These are phyloP conservation scores for Spinus pinus DNA, from an alignment of 2,797 vertebrate species.

Conservation along the genomic window DNA sequence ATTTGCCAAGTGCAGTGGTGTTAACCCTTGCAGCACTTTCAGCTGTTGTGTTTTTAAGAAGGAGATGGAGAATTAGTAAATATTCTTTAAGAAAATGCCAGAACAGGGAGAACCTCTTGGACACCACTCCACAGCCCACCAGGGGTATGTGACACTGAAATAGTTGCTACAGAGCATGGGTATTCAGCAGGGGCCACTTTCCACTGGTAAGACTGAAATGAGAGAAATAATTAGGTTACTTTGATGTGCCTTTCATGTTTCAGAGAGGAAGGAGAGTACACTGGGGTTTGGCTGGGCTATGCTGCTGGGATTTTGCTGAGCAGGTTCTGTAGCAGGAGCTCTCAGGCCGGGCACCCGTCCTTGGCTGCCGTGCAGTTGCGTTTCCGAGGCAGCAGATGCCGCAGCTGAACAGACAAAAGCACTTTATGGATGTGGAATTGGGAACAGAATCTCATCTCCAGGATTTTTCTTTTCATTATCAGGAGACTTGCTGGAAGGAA, in stretches of 20 bases:
- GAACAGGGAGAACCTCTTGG: neutral
- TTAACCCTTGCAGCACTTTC: neutral
- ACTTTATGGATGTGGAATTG: neutral
- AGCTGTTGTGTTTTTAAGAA: neutral
- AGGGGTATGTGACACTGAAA: neutral
- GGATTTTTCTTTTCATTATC: neutral
- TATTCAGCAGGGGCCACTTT: neutral
- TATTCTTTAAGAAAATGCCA: neutral
- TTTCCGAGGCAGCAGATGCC: slow-evolving; percentile 46
- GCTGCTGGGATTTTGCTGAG: neutral
- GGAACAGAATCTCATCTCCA: neutral
- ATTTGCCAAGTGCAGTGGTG: neutral
- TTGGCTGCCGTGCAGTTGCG: slow-evolving; percentile 11
- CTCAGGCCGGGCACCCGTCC: rapidly evolving
- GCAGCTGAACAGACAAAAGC: slow-evolving; percentile 20
- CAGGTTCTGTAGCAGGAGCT: neutral
- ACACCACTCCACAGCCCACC: neutral
- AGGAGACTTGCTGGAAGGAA: neutral
- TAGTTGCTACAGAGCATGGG: rapidly evolving
- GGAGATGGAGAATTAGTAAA: neutral
- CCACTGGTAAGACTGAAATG: neutral
- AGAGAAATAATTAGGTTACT: neutral
- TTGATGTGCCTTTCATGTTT: neutral
- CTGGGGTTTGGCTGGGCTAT: neutral
- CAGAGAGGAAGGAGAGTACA: neutral